Evolutionary conservation across 1,140 invertebrate genomes (phyloP), one percentile per base, ranked within the genome.

Genomic region (Drosophila virilis): DNA sequence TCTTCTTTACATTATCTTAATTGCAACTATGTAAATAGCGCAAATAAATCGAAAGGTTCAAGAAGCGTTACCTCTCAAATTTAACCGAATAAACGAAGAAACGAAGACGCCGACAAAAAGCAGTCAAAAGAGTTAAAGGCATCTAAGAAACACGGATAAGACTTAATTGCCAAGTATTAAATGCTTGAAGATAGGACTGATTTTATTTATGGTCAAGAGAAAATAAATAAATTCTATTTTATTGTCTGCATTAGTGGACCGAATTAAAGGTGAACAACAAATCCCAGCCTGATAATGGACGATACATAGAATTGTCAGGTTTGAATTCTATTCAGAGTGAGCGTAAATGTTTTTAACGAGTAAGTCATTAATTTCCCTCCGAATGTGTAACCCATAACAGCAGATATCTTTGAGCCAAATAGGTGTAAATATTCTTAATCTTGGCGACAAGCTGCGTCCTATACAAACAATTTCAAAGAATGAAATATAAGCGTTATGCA

Each of bases 1-100:
- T 40, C 40, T 66, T 66, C 15, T 43, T 22, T 37, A 54, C 50
- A 65, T 66, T 66, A 57, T 46, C 51, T 46, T 9, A 78, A 45
- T 43, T 38, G 13, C 33, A 15, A 68, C 65, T 28, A 5, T 2
- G 22, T 3, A 28, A 28, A 28, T 28, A 28, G 22, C 22, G 22
- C 22, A 58, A 48, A 61, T 61, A 61, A 57, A 69, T 48, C 70
- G 51, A 69, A 80, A 84, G 80, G 80, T 77, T 80, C 69, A 80
- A 54, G 40, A 37, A 55, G 57, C 55, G 43, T 55, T 62, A 78
- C 81, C 61, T 74, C 85, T 81, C 71, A 71, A 77, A 77, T 77
- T 80, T 58, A 85, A 65, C 74, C 54, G 51, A 69, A 62, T 62
- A 74, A 50, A 15, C 17, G 17, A n/a, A 17, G 0, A 8, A 46